These are phyloP conservation scores for Betta splendens DNA, from an alignment of 2,797 vertebrate species.

Conservation along the genomic window DNA sequence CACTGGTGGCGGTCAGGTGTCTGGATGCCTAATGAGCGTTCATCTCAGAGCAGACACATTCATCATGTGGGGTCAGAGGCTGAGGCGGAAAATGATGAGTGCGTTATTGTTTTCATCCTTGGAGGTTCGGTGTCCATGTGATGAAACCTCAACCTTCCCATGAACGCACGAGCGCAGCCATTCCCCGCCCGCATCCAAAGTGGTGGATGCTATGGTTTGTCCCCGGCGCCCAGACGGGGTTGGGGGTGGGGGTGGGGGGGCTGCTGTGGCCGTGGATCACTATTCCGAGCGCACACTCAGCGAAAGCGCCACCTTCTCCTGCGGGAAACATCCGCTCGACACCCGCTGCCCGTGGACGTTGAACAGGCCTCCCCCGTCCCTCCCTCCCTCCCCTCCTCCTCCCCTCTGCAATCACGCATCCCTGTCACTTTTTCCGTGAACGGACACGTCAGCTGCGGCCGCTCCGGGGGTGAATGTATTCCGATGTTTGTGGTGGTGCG, in stretches of 20 bases:
- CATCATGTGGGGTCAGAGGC: conserved; percentile 71
- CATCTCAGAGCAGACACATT: conserved; percentile 63
- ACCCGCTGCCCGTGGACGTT: conserved; percentile 71
- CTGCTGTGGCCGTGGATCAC: conserved; percentile 64
- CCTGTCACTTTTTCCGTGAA: conserved; percentile 24
- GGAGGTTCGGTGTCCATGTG: conserved; percentile 8
- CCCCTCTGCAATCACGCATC: conserved; percentile 50
- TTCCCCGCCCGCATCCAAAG: conserved; percentile 13
- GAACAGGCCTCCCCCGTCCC: conserved; percentile 61
- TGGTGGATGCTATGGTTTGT: conserved; percentile 41
- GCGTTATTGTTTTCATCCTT: conserved; percentile 64
- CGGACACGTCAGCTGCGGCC: conserved; percentile 21
- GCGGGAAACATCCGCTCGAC: conserved; percentile 65
- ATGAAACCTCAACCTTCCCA: conserved; percentile 17
- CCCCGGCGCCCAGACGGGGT: conserved; percentile 5
- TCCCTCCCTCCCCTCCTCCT: conserved; percentile 16
- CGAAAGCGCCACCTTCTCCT: conserved; percentile 67
- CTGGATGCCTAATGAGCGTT: conserved; percentile 63
- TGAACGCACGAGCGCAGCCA: no score
- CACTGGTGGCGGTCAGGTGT: conserved; percentile 44
- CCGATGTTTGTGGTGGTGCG: conserved; percentile 17
- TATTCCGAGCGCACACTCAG: conserved; percentile 79
- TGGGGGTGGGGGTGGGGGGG: conserved; percentile 30
- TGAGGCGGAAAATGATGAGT: conserved; percentile 53
- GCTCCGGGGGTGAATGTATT: conserved; percentile 18